phyloP scores from a whole-genome alignment of 2,797 vertebrate genomes.

The Sparidentex hasta region DNA sequence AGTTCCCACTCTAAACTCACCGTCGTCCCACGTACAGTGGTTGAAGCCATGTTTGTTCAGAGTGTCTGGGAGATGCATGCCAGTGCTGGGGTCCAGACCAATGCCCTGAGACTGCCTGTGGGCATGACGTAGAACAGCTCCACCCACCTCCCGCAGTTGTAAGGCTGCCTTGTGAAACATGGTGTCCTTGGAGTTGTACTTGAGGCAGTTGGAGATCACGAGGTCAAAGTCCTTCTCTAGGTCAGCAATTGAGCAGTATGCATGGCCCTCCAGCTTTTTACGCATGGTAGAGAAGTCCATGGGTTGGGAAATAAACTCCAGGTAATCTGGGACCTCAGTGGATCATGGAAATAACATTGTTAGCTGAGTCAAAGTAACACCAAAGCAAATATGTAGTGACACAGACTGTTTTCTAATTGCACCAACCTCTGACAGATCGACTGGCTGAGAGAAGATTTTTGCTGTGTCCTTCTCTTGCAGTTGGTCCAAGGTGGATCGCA shows the following conservation, averaged over 20 bases:
- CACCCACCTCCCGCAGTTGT: conserved; percentile 94
- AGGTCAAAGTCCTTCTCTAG: conserved; percentile 98
- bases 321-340: conserved; percentile 97
- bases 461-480: conserved; percentile 96
- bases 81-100: conserved; percentile 92
- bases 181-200: conserved; percentile 98
- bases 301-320: conserved; percentile 97
- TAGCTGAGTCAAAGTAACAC: conserved; percentile 30
- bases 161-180: conserved; percentile 96
- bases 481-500: conserved; percentile 94
- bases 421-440: conserved; percentile 92
- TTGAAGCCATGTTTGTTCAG: conserved; percentile 92
- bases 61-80: conserved; percentile 93
- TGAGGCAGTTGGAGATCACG: conserved; percentile 98
- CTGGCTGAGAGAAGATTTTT: conserved; percentile 95
- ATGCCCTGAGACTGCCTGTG: conserved; percentile 94
- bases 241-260: conserved; percentile 92
- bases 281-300: conserved; percentile 99
- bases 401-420: conserved; percentile 20
- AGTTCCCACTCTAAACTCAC: conserved; percentile 80
- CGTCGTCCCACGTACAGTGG: conserved; percentile 96
- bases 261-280: conserved; percentile 94
- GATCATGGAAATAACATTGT: conserved; percentile 57
- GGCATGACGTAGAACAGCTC: conserved; percentile 92
- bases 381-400: conserved; percentile 1